Evolutionary conservation across 2,888 invertebrate genomes (phyloP), one percentile per base, ranked within the genome.

Genomic region (Aproaerema taeniolella): DNA sequence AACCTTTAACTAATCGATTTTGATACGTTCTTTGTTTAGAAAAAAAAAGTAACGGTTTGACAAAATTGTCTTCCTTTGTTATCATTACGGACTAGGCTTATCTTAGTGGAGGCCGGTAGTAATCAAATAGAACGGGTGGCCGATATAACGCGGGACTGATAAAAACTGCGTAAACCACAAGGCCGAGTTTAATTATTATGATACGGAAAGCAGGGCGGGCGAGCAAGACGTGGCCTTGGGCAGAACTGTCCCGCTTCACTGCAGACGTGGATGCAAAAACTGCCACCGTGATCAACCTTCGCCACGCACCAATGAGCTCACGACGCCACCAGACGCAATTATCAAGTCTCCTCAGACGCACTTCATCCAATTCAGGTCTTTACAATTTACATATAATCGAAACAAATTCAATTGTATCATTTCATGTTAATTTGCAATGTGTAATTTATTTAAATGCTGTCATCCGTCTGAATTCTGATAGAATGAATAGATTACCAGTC

Each of bases 211-310:
- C 65, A 53, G 57, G 53, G 56, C 58, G 61, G n/a, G 65, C 55
- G 61, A 61, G 53, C n/a, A n/a, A 50, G 49, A 53, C 43, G 48
- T 57, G 72, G 66, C 79, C 81, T 78, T 80, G 79, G 64, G 56
- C 49, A 55, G 71, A 66, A 66, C 66, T 58, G 68, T 69, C 58
- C 69, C 65, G 79, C 72, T 75, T 60, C 64, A 62, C 57, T 58
- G 68, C 66, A 59, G 67, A 55, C 51, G 52, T 53, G 52, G 53
- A 58, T 55, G 63, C 66, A 74, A 76, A 75, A 76, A 77, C 67
- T 45, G 63, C 60, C 60, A 63, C 61, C 54, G 57, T 52, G 59
- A 53, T 67, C 55, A n/a, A 55, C 60, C 63, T 67, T 65, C 63
- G 69, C 59, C 52, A 67, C 59, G 69, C 70, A 65, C 64, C 67